Evolutionary conservation across 2,113 vertebrate species (phyloP).

Genomic region (Sterrhoptilus dennistouni): DNA sequence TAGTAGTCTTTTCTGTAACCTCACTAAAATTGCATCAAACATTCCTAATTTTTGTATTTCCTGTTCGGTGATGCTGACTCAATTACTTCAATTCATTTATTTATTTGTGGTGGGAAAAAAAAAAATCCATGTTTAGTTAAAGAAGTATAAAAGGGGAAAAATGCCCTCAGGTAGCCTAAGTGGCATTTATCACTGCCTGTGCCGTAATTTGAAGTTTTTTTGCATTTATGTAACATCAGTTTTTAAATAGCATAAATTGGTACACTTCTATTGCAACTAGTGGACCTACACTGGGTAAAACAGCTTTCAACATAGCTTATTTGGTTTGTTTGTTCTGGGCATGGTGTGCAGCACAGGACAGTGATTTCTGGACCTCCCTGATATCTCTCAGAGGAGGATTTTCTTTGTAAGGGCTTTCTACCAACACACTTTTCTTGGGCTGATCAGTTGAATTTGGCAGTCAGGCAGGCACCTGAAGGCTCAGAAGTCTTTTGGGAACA

Average conservation of each 20-base stretch:
- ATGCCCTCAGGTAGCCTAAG: background rate
- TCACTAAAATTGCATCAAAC: background rate
- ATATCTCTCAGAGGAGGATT: background rate
- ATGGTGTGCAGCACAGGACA: background rate
- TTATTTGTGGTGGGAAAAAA: background rate
- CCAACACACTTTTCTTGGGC: background rate
- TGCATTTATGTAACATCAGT: background rate
- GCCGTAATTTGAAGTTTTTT: background rate
- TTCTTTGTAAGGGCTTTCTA: background rate
- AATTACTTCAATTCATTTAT: background rate
- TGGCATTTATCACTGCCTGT: background rate
- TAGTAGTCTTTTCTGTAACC: background rate
- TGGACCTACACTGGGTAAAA: background rate
- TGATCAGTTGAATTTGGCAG: background rate
- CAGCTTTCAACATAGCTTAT: background rate
- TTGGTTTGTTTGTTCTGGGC: background rate
- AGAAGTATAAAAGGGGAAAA: background rate
- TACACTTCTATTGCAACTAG: background rate
- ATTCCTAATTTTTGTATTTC: background rate
- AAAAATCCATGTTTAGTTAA: background rate
- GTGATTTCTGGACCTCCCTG: background rate
- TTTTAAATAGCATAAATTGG: background rate
- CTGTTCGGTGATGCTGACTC: background rate
- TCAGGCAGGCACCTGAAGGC: background rate
- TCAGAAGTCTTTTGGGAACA: background rate